These are phyloP conservation scores for Tenthredo distinguenda DNA, from an alignment of 2,888 invertebrate genomes.

Conservation along the genomic window DNA sequence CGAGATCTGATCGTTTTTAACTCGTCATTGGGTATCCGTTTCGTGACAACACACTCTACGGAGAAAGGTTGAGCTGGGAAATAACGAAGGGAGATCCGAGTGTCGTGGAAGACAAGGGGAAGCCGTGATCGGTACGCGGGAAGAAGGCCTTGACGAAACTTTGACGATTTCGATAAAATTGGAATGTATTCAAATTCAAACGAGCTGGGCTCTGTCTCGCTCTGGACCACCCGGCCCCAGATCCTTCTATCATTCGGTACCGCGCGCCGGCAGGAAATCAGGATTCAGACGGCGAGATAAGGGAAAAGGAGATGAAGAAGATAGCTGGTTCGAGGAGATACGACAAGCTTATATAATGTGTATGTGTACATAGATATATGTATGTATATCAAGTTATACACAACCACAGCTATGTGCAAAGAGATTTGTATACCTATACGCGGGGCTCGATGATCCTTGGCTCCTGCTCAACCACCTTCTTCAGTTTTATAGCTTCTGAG, in stretches of 20 bases:
- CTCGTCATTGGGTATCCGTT: not conserved
- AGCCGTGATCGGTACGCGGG: slow-evolving; percentile 2
- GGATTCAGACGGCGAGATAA: slow-evolving; percentile 21
- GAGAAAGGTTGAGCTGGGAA: not conserved
- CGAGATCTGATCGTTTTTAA: not conserved
- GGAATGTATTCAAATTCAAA: slow-evolving; percentile 68
- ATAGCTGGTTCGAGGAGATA: slow-evolving; percentile 57
- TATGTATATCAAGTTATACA: not conserved
- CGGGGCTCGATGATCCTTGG: not conserved
- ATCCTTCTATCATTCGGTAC: not conserved
- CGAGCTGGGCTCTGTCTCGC: slow-evolving; percentile 59
- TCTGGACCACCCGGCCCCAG: slow-evolving; percentile 13
- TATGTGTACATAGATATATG: not conserved
- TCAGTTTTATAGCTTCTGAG: not conserved
- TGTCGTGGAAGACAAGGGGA: slow-evolving; percentile 19
- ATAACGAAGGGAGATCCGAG: slow-evolving; percentile 11
- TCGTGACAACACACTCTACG: no score
- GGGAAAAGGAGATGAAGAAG: slow-evolving; percentile 45
- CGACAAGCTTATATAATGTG: not conserved
- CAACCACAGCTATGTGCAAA: not conserved
- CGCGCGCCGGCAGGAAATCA: slow-evolving; percentile 14
- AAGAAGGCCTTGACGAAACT: slow-evolving; percentile 56
- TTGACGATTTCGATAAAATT: slow-evolving; percentile 65
- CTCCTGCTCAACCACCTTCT: not conserved
- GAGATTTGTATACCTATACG: not conserved